Evolutionary conservation across 2,888 invertebrate species (phyloP), one percentile per base, ranked within the genome.

Genomic region (Cenopis cana): DNA sequence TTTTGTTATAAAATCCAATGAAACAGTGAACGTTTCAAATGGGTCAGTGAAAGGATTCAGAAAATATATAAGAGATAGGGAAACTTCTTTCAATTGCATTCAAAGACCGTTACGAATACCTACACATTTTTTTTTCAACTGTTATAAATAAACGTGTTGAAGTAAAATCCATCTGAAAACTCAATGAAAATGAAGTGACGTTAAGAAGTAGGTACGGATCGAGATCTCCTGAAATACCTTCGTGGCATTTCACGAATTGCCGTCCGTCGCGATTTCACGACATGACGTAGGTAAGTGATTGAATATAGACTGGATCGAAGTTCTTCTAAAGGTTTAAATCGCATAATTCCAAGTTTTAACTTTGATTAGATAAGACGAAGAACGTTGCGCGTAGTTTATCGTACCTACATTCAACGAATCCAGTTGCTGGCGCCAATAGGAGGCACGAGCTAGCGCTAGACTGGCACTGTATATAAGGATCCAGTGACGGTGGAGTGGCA

Each of bases 121-220:
- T 24, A 52, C 20, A 20, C 11, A 18, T 4, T n/a, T n/a, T n/a
- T n/a, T n/a, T n/a, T n/a, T n/a, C 3, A 61, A 61, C 11, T 36
- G 1, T 24, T 24, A 24, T 50, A 3, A 11, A 36, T n/a, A 14
- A 33, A 1, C 6, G 5, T 8, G 33, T 2, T 5, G 33, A 41
- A 67, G 20, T 24, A 55, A 46, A n/a, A 46, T 49, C 57, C 56
- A n/a, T 18, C 46, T 38, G 24, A 52, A 69, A 36, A 49, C 18
- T 52, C 20, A 38, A 49, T 36, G 20, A 46, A 68, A 56, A 50
- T 69, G 57, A 69, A 62, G 56, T 69, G 69, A 69, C 64, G 14
- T 18, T 64, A 57, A 64, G 68, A 52, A 50, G 38, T 64, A 57
- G 64, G 50, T 69, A 64, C 29, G 50, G 64, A 50, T 50, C 56